Evolutionary conservation across 30 jellyfish, hydroid and myxozoan genomes (phyloP).

Genomic region (Hydractinia echinata): DNA sequence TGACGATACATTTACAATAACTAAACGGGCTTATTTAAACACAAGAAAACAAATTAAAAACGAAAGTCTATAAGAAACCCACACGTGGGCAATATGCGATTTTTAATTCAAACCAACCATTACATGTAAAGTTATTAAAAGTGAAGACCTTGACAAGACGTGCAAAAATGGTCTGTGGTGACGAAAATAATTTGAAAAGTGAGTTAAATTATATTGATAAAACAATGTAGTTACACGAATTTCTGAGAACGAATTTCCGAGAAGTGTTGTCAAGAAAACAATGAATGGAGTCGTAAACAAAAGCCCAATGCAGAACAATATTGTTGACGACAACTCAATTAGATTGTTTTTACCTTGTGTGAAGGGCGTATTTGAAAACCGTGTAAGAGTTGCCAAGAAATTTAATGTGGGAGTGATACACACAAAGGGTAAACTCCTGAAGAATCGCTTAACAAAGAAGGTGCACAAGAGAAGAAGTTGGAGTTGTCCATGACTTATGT

Average conservation of each 20-base stretch:
- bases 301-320: neutral
- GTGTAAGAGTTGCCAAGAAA: too few species aligned
- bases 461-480: too few species aligned
- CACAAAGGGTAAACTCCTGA: too few species aligned
- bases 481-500: too few species aligned
- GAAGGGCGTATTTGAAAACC: neutral
- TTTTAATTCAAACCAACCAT: conserved; percentile 22
- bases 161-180: conserved; percentile 4
- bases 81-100: neutral
- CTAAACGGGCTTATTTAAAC: too few species aligned
- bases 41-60: neutral
- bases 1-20: conserved; percentile 15
- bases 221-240: neutral
- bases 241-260: conserved; percentile 11
- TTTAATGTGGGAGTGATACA: too few species aligned
- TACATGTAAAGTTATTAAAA: conserved; percentile 4
- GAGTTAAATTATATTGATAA: neutral
- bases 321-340: neutral
- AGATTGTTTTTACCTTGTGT: conserved; percentile 6
- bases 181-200: neutral
- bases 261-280: neutral
- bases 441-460: too few species aligned
- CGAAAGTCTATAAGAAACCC: neutral
- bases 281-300: neutral
- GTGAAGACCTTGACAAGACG: conserved; percentile 8